Conservation (phyloP, 2,113 vertebrate genomes). For the Equus przewalskii region DNA sequence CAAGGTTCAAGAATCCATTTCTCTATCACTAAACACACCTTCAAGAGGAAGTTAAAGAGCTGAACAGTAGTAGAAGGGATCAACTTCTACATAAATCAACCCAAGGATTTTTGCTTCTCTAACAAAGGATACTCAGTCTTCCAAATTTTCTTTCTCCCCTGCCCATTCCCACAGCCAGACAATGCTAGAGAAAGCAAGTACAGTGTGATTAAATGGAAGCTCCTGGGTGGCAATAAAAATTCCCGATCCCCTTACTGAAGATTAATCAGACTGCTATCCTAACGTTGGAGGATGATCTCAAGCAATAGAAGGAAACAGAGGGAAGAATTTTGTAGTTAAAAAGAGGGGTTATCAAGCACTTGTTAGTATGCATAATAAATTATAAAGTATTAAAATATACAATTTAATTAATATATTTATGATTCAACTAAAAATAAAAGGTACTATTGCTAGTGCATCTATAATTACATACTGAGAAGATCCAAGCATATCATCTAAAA, state of each 20-base stretch:
- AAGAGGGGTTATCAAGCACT: background rate
- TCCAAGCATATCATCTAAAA: constrained; percentile 33
- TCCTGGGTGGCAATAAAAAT: constrained; percentile 9
- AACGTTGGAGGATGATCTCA: background rate
- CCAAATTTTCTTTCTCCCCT: background rate
- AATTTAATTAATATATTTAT: background rate
- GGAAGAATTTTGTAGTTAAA: background rate
- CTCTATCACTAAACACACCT: background rate
- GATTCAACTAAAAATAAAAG: constrained; percentile 25
- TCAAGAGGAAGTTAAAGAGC: background rate
- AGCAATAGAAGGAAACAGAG: background rate
- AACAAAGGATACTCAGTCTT: background rate
- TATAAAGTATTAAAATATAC: background rate
- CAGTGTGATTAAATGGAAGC: background rate
- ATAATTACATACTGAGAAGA: background rate
- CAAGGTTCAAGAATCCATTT: constrained; percentile 36
- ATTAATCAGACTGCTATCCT: background rate
- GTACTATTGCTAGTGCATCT: background rate
- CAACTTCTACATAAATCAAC: background rate
- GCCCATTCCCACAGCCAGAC: background rate
- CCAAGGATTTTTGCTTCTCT: constrained; percentile 28
- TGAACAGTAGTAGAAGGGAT: background rate
- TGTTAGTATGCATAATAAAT: background rate
- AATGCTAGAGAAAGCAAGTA: constrained; percentile 35
- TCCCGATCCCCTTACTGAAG: background rate